A percentile compares a stretch with the other conserved stretches of the same genome.
Evolutionary conservation across 2,888 invertebrate species (phyloP).

Genomic region (Penaeus monodon): DNA sequence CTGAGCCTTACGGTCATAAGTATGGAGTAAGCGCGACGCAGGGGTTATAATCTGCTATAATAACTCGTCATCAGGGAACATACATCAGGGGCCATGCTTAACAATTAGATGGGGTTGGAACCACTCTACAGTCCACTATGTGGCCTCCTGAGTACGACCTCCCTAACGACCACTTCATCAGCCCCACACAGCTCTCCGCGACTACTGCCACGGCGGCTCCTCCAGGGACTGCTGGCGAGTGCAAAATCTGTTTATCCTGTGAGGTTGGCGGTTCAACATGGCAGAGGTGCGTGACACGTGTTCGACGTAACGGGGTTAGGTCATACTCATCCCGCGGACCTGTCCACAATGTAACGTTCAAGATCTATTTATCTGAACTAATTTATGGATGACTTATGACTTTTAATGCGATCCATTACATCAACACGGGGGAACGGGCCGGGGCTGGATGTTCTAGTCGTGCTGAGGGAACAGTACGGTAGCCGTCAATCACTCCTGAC

Average conservation of each 20-base stretch:
- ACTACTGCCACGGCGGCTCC: not conserved
- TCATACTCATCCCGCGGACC: slow-evolving; percentile 9
- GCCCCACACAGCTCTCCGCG: slow-evolving; percentile 6
- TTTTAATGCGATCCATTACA: slow-evolving; percentile 27
- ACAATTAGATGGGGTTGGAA: slow-evolving; percentile 47
- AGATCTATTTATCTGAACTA: slow-evolving; percentile 47
- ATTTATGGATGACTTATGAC: slow-evolving; percentile 44
- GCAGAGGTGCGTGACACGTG: slow-evolving; percentile 14
- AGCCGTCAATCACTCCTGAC: no score
- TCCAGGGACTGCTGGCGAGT: slow-evolving; percentile 8
- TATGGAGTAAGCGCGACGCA: slow-evolving; percentile 34
- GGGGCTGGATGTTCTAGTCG: not conserved
- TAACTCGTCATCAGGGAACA: slow-evolving; percentile 44
- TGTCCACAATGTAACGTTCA: slow-evolving; percentile 38
- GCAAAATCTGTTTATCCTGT: not conserved
- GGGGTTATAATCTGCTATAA: slow-evolving; percentile 49
- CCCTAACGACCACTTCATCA: not conserved
- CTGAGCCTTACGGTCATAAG: slow-evolving; percentile 31
- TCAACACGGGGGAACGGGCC: slow-evolving; percentile 24
- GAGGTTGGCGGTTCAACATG: not conserved
- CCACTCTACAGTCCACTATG: slow-evolving; percentile 16
- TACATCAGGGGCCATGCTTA: slow-evolving; percentile 51
- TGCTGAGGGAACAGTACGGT: no score
- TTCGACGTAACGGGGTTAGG: slow-evolving; percentile 39
- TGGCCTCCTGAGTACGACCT: no score